Percentiles rank a stretch among this genome's conserved stretches.
Conservation (phyloP, 1,140 invertebrate species). For the Drosophila pallidifrons region DNA sequence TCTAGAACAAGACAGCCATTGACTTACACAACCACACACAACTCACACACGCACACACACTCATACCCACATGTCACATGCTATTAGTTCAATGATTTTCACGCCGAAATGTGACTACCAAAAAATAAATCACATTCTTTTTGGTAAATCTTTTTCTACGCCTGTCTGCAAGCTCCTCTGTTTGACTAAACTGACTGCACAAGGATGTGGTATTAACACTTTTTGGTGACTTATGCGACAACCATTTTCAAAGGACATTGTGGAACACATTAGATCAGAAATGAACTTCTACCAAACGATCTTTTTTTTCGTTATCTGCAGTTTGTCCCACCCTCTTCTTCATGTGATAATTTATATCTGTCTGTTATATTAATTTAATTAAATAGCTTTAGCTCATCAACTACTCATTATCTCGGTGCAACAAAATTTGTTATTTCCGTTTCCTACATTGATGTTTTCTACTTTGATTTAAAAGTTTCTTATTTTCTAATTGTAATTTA, state of each 20-base stretch:
- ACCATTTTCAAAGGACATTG: neutral
- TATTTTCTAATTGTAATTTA: too few relatives aligned
- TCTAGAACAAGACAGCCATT: constrained; percentile 57
- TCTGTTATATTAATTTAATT: too few relatives aligned
- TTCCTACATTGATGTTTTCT: too few relatives aligned
- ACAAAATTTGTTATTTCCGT: too few relatives aligned
- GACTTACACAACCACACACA: constrained; percentile 11
- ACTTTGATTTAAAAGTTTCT: neutral
- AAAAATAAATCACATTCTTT: constrained; percentile 76
- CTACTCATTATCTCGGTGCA: too few relatives aligned
- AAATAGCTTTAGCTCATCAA: too few relatives aligned
- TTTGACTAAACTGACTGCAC: constrained; percentile 21
- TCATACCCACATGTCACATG: constrained; percentile 62
- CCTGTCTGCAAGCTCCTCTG: constrained; percentile 29
- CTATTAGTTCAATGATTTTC: constrained; percentile 84
- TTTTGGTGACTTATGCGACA: neutral
- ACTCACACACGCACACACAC: constrained; percentile 7
- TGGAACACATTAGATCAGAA: neutral
- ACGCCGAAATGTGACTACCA: constrained; percentile 63
- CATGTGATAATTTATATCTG: too few relatives aligned
- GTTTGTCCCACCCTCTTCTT: too few relatives aligned
- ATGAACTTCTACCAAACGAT: too few relatives aligned
- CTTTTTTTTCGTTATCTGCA: too few relatives aligned
- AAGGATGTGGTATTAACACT: constrained; percentile 1
- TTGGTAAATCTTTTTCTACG: constrained; percentile 57